phyloP scores from a whole-genome alignment of 2,797 vertebrate species.

The Fratercula arctica region DNA sequence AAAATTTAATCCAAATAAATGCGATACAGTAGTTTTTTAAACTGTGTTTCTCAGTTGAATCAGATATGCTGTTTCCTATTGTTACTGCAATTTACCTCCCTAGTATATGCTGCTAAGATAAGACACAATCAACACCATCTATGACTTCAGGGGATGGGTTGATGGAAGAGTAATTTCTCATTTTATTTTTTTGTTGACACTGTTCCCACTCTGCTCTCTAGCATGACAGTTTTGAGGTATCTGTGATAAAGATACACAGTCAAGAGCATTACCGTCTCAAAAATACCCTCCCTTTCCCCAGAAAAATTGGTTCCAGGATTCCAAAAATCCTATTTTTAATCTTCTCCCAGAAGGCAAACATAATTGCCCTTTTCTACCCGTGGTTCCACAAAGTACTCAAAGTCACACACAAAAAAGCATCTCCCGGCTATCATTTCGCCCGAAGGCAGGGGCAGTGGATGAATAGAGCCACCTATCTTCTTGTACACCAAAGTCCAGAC shows the following conservation, averaged over 20 bases:
- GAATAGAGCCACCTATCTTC: not conserved
- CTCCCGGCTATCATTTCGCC: not conserved
- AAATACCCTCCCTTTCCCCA: not conserved
- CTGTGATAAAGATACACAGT: slow-evolving; percentile 34
- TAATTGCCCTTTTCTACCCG: not conserved
- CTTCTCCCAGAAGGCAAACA: not conserved
- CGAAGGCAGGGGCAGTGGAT: not conserved
- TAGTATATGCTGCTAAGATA: slow-evolving; percentile 26
- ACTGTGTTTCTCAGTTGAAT: not conserved
- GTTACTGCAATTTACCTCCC: slow-evolving; percentile 50
- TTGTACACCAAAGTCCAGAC: not conserved
- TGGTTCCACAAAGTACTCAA: not conserved
- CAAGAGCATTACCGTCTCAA: not conserved
- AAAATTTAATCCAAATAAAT: slow-evolving; percentile 22
- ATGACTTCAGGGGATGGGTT: slow-evolving; percentile 19
- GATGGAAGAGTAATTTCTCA: slow-evolving; percentile 54
- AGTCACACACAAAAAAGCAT: not conserved
- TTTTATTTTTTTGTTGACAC: slow-evolving; percentile 44
- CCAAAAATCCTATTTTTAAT: slow-evolving; percentile 5
- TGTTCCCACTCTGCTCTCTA: slow-evolving; percentile 22
- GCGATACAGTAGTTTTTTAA: not conserved
- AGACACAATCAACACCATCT: slow-evolving; percentile 55
- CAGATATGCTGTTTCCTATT: slow-evolving; percentile 33
- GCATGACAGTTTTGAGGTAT: slow-evolving; percentile 20
- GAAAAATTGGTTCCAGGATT: slow-evolving; percentile 12